Evolutionary conservation across 2,888 invertebrate species (phyloP).

Genomic region (Tenodera sinensis): DNA sequence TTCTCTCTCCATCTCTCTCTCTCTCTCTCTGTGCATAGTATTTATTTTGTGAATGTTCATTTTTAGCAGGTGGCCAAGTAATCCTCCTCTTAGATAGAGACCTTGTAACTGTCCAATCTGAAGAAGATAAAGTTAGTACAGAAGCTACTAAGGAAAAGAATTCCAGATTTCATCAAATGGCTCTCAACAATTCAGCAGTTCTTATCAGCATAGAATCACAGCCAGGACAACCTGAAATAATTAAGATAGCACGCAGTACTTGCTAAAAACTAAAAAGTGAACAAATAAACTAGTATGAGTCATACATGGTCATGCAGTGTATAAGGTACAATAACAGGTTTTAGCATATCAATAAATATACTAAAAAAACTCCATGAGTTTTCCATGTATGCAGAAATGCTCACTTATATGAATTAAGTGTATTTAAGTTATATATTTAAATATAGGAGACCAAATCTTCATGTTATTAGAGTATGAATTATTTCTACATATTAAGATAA

Average conservation of each 20-base stretch:
- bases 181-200: not conserved
- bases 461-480: not conserved
- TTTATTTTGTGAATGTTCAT: not conserved
- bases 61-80: not conserved
- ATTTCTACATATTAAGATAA: too few relatives aligned
- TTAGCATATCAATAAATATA: not conserved
- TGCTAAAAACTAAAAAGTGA: not conserved
- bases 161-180: not conserved
- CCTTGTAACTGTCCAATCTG: not conserved
- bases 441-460: not conserved
- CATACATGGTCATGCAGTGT: not conserved
- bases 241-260: not conserved
- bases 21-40: not conserved
- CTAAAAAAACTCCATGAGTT: not conserved
- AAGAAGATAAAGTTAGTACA: not conserved
- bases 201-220: not conserved
- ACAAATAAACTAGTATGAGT: not conserved
- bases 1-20: too few relatives aligned
- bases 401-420: not conserved
- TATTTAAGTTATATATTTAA: not conserved
- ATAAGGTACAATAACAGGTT: not conserved
- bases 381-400: not conserved
- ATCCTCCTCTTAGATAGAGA: not conserved
- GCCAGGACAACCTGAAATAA: conserved; percentile 16
- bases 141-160: not conserved